Evolutionary conservation across 2,113 vertebrate genomes (phyloP).

Genomic region (Furnarius figulus): DNA sequence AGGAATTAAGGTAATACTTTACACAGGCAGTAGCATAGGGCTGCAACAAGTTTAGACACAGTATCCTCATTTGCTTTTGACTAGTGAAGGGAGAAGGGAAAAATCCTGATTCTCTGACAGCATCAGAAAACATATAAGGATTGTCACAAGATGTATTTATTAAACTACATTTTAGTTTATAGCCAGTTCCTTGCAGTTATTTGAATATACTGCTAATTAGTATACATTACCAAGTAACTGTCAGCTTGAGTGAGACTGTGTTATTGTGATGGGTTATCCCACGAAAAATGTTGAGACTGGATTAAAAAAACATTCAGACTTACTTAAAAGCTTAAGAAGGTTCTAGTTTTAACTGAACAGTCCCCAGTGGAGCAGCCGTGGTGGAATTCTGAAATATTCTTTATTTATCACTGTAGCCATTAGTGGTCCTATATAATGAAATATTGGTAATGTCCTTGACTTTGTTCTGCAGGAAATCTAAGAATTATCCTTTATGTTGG

Average conservation of each 20-base stretch:
- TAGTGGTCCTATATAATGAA: background rate
- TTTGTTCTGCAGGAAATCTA: background rate
- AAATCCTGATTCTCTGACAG: background rate
- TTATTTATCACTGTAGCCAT: background rate
- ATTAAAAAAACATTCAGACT: background rate
- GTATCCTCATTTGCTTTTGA: background rate
- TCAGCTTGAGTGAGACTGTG: background rate
- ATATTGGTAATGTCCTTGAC: background rate
- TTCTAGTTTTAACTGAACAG: background rate
- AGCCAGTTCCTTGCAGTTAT: background rate
- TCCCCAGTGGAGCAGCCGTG: background rate
- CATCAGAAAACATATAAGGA: background rate
- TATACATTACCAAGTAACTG: background rate
- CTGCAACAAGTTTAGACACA: background rate
- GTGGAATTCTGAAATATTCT: background rate
- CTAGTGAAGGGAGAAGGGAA: background rate
- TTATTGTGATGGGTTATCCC: background rate
- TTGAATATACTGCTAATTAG: background rate
- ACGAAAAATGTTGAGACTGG: background rate
- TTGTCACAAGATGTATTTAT: background rate
- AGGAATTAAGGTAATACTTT: background rate
- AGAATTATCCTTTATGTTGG: background rate
- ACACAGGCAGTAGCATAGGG: background rate
- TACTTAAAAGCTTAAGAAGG: background rate
- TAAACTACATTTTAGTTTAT: background rate